Evolutionary conservation across 1,140 invertebrate genomes (phyloP).

Genomic region (Euura lappo): DNA sequence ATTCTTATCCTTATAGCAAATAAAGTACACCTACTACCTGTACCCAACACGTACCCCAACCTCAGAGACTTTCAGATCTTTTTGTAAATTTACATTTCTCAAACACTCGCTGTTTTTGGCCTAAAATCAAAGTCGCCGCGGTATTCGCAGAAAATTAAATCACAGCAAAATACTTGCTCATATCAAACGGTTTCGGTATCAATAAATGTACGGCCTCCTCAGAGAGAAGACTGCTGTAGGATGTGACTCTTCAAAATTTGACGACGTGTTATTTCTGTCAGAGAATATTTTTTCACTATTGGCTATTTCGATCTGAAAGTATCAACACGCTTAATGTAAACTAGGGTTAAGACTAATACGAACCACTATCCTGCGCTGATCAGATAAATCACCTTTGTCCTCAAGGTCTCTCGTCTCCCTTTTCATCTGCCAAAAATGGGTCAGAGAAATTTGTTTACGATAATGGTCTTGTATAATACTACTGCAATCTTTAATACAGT

Average conservation of each 20-base stretch:
- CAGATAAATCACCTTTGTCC: neutral
- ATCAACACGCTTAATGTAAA: neutral
- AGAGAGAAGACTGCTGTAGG: too few relatives aligned
- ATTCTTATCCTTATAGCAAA: conserved; percentile 7
- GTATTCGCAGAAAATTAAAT: too few relatives aligned
- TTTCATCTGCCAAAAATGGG: neutral
- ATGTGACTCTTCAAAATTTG: too few relatives aligned
- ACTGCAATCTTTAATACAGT: neutral
- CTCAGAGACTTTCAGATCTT: conserved; percentile 2
- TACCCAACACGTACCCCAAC: neutral
- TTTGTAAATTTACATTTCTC: neutral
- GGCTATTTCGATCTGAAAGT: conserved; percentile 5
- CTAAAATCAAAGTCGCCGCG: neutral
- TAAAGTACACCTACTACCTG: conserved; percentile 5
- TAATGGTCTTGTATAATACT: neutral
- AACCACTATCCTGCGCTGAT: neutral
- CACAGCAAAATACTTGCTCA: too few relatives aligned
- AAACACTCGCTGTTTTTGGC: neutral
- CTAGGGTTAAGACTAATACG: neutral
- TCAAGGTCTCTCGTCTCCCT: neutral
- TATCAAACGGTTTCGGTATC: too few relatives aligned
- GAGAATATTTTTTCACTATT: neutral
- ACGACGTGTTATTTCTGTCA: neutral
- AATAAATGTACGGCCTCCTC: too few relatives aligned
- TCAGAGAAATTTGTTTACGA: neutral